These are phyloP conservation scores for Spinibarbus caldwelli DNA, from an alignment of 2,797 vertebrate species.

Conservation along the genomic window DNA sequence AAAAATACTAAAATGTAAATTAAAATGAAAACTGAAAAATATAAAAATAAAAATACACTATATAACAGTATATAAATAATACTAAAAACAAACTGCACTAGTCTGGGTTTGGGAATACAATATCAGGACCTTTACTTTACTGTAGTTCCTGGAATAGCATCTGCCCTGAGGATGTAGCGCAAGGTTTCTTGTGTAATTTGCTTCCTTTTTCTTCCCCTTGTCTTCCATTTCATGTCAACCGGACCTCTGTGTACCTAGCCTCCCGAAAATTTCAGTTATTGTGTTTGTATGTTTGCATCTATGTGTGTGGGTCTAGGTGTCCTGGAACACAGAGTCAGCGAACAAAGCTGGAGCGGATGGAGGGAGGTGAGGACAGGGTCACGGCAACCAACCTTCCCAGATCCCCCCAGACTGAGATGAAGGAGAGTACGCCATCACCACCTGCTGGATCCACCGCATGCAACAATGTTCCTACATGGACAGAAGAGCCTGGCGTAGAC, in stretches of 20 bases:
- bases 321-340: slow-evolving; percentile 89
- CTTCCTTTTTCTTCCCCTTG: not conserved
- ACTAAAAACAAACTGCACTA: not conserved
- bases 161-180: slow-evolving; percentile 5
- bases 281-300: slow-evolving; percentile 27
- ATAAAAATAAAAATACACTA: not conserved
- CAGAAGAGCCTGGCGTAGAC: slow-evolving; percentile 87
- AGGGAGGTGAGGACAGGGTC: slow-evolving; percentile 78
- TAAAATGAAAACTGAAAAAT: too few relatives aligned
- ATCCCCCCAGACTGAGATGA: slow-evolving; percentile 82
- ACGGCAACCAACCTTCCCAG: slow-evolving; percentile 76
- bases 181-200: not conserved
- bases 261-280: not conserved
- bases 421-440: slow-evolving; percentile 77
- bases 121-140: not conserved
- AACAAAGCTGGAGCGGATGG: slow-evolving; percentile 80
- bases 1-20: not conserved
- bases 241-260: not conserved
- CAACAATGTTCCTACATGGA: slow-evolving; percentile 79
- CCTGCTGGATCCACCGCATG: slow-evolving; percentile 67
- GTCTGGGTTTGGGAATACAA: slow-evolving; percentile 2
- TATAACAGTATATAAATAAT: not conserved
- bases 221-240: not conserved
- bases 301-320: slow-evolving; percentile 79
- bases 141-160: slow-evolving; percentile 3